Percentiles rank a stretch among this genome's conserved stretches.
phyloP scores from a whole-genome alignment of 2,797 vertebrate species.

The Cichlasoma orientale region DNA sequence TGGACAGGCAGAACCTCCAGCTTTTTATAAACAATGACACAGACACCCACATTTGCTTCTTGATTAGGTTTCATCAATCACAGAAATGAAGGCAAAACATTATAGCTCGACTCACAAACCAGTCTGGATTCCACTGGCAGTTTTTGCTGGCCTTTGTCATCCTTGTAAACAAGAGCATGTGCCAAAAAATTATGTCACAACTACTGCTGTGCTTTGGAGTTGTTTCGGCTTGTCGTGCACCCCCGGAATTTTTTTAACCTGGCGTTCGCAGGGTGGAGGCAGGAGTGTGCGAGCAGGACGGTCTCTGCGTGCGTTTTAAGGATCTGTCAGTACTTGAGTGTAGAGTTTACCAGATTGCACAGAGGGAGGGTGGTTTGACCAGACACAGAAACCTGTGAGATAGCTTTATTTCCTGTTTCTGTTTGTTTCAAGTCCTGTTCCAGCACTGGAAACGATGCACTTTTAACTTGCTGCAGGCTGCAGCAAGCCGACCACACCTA shows the following conservation, averaged over 20 bases:
- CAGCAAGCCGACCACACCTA: too few relatives aligned
- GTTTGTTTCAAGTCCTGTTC: background rate
- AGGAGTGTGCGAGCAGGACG: background rate
- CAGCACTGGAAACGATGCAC: too few relatives aligned
- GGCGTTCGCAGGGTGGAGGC: background rate
- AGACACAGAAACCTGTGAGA: background rate
- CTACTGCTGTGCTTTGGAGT: background rate
- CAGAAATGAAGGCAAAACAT: background rate
- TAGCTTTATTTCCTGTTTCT: background rate
- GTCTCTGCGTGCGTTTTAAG: too few relatives aligned
- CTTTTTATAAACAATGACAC: background rate
- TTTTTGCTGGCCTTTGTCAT: background rate
- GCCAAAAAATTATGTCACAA: background rate
- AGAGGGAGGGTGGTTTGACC: background rate
- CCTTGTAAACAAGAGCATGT: background rate
- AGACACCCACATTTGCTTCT: background rate
- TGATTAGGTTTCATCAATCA: background rate
- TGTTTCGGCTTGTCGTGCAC: background rate
- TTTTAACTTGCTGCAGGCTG: background rate
- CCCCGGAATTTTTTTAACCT: background rate
- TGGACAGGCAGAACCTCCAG: background rate
- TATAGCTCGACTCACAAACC: rapidly evolving
- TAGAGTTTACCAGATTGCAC: background rate
- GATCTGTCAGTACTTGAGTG: too few relatives aligned
- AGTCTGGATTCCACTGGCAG: background rate